Base-by-base conservation (phyloP, 1,140 invertebrate genomes). In the Euura lappo region DNA sequence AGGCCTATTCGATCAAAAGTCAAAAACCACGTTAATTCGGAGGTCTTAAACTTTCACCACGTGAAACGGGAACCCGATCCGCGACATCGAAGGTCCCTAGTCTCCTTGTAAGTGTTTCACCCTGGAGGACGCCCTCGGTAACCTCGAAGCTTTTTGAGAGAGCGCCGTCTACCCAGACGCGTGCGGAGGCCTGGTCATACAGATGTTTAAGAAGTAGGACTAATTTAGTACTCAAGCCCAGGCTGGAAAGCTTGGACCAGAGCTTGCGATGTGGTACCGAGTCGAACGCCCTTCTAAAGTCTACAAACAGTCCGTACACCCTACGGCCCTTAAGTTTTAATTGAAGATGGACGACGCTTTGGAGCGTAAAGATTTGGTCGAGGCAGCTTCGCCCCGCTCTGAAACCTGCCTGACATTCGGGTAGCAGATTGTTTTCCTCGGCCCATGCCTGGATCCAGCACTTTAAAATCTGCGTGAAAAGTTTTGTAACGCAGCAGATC, bases 31-130 rank as follows among this genome's bases (percentile, higher is more conserved):
- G n/a, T n/a, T n/a, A n/a, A n/a, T n/a, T n/a, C n/a, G n/a, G n/a
- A n/a, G n/a, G n/a, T n/a, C n/a, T n/a, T n/a, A n/a, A n/a, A n/a
- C n/a, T n/a, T n/a, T n/a, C n/a, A n/a, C n/a, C n/a, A n/a, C n/a
- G n/a, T n/a, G n/a, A n/a, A n/a, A n/a, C n/a, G n/a, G n/a, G n/a
- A n/a, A n/a, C n/a, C n/a, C n/a, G n/a, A n/a, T n/a, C n/a, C n/a
- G n/a, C n/a, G n/a, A n/a, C n/a, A n/a, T n/a, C n/a, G n/a, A n/a
- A n/a, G n/a, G n/a, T n/a, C n/a, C n/a, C n/a, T n/a, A n/a, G n/a
- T n/a, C n/a, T n/a, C n/a, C n/a, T n/a, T n/a, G 10, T 71, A 6
- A 79, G 68, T 3, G 71, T 8, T 11, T 78, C 74, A 0, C 79
- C 79, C 67, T 79, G 78, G 2, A 73, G 45, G n/a, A n/a, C n/a